These are phyloP conservation scores for Neomicropteryx cornuta DNA, from an alignment of 1,140 invertebrate species.

Conservation along the genomic window DNA sequence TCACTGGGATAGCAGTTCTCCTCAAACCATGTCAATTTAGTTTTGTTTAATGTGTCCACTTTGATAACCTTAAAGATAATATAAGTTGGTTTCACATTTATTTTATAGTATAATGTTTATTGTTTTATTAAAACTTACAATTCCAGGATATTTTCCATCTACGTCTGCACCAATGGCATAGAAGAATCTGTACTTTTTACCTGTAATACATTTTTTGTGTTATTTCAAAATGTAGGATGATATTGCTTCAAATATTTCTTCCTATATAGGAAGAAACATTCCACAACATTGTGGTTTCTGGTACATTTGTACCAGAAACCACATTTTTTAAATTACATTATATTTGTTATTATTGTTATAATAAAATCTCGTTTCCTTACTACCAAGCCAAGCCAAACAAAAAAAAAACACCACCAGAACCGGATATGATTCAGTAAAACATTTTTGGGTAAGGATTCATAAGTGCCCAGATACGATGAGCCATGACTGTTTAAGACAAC, in stretches of 20 bases:
- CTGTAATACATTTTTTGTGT: constrained; percentile 19
- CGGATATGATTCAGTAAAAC: too few species aligned
- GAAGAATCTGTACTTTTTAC: constrained; percentile 67
- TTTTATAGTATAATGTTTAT: constrained; percentile 5
- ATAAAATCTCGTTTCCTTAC: too few species aligned
- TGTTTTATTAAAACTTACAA: constrained; percentile 39
- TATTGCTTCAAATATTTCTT: neutral
- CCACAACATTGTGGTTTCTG: neutral
- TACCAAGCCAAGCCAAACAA: too few species aligned
- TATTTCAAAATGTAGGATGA: neutral
- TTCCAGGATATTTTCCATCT: constrained; percentile 67
- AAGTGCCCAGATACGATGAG: too few species aligned
- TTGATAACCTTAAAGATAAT: constrained; percentile 56
- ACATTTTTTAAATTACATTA: constrained; percentile 1
- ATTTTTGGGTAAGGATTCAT: too few species aligned
- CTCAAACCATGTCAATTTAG: constrained; percentile 60
- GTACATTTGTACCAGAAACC: too few species aligned
- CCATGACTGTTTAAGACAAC: too few species aligned
- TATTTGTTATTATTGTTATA: neutral
- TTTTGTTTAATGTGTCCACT: constrained; percentile 58
- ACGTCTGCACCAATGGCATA: constrained; percentile 84
- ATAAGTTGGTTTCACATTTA: neutral
- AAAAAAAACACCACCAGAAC: too few species aligned
- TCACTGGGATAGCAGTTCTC: constrained; percentile 70
- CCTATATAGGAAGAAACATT: neutral